Conservation (phyloP, 2,888 invertebrate genomes). For the Polia nebulosa region DNA sequence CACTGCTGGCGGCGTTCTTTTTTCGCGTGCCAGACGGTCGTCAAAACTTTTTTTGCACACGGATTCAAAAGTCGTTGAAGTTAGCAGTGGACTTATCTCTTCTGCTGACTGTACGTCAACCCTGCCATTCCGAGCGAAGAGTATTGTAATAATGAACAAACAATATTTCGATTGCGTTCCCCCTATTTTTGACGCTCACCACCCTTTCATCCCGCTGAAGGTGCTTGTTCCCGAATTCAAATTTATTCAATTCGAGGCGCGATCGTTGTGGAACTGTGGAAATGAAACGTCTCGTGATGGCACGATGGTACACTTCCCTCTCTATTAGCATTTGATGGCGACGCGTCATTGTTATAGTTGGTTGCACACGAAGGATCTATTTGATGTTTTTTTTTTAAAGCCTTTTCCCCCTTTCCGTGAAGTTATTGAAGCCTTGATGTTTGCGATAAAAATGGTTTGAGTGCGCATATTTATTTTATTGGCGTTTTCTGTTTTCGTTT, state of each 20-base stretch:
- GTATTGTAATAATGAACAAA: conserved; percentile 61
- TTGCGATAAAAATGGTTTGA: conserved; percentile 51
- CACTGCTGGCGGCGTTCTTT: background rate
- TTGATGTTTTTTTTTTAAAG: conserved; percentile 50
- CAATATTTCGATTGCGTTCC: conserved; percentile 61
- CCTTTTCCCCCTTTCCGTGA: conserved; percentile 45
- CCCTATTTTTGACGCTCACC: conserved; percentile 59
- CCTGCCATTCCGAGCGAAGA: conserved; percentile 15
- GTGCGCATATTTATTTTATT: conserved; percentile 35
- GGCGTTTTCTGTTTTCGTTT: conserved; percentile 14
- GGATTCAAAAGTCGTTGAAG: background rate
- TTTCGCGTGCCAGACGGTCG: conserved; percentile 1
- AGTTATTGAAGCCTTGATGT: conserved; percentile 53
- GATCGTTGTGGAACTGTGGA: conserved; percentile 85
- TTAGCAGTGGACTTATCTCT: conserved; percentile 4
- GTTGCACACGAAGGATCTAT: conserved; percentile 64
- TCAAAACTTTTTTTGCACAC: background rate
- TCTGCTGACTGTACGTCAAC: conserved; percentile 19
- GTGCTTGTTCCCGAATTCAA: conserved; percentile 81
- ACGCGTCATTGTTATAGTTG: conserved; percentile 73
- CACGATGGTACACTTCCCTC: conserved; percentile 77
- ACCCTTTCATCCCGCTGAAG: conserved; percentile 59
- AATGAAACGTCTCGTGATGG: conserved; percentile 81
- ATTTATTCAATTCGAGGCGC: conserved; percentile 87
- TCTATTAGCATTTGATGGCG: conserved; percentile 81